phyloP scores from a whole-genome alignment of 2,797 vertebrate species.

The Microchirus variegatus region DNA sequence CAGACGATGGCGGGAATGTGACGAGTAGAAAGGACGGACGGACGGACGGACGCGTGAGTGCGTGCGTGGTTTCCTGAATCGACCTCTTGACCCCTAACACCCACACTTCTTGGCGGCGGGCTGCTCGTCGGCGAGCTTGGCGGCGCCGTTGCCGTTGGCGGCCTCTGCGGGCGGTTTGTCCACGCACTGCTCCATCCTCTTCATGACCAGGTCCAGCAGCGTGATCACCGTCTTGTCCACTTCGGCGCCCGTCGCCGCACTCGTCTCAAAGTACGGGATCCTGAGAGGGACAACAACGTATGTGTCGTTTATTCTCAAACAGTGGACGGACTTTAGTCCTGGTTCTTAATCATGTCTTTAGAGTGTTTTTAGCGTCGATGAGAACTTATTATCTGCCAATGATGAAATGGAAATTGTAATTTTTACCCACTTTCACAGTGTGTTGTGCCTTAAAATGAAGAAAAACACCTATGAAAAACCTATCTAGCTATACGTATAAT shows the following conservation, averaged over 20 bases:
- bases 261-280: conserved; percentile 95
- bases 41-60: conserved; percentile 9
- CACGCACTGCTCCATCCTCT: conserved; percentile 95
- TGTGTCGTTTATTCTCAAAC: no score
- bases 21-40: conserved; percentile 9
- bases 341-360: no score
- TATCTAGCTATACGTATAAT: no score
- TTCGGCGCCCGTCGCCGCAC: conserved; percentile 89
- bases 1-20: conserved; percentile 12
- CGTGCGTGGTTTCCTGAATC: conserved; percentile 34
- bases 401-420: no score
- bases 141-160: conserved; percentile 83
- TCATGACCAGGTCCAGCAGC: conserved; percentile 96
- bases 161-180: conserved; percentile 86
- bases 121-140: conserved; percentile 80
- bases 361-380: no score
- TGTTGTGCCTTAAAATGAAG: no score
- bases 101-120: conserved; percentile 87
- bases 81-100: conserved; percentile 82
- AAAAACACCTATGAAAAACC: no score
- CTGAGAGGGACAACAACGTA: conserved; percentile 74
- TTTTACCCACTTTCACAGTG: no score
- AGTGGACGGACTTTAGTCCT: not conserved
- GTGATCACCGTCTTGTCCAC: conserved; percentile 91
- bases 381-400: no score